phyloP scores from a whole-genome alignment of 2,888 invertebrate genomes.

The Autographa pulchrina region DNA sequence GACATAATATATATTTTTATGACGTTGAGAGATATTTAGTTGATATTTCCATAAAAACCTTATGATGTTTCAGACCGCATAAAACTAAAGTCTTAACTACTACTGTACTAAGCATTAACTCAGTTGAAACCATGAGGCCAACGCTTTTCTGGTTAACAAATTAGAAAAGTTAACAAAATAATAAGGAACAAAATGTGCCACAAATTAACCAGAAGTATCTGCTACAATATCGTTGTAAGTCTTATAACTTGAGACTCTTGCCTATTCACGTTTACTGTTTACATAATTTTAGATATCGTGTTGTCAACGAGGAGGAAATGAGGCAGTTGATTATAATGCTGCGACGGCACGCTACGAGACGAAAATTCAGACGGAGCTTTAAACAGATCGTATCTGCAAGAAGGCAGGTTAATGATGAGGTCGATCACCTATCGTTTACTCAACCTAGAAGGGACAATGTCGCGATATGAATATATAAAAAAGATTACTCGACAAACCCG shows the following conservation, averaged over 20 bases:
- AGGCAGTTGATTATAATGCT: constrained; percentile 58
- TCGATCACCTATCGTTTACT: constrained; percentile 57
- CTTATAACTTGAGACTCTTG: constrained; percentile 31
- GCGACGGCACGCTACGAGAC: constrained; percentile 43
- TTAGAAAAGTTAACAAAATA: constrained; percentile 24
- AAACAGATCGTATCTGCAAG: constrained; percentile 52
- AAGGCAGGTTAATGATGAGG: constrained; percentile 57
- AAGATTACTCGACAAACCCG: constrained; percentile 40
- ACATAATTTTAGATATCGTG: constrained; percentile 49
- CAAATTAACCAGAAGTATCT: constrained; percentile 25
- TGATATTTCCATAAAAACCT: constrained; percentile 29
- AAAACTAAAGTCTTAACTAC: neutral
- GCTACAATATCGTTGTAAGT: constrained; percentile 19
- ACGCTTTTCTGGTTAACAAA: neutral
- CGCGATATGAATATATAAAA: constrained; percentile 49
- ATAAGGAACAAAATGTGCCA: constrained; percentile 22
- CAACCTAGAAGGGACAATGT: constrained; percentile 53
- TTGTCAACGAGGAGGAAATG: constrained; percentile 57
- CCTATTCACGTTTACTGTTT: constrained; percentile 43
- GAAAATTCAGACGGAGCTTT: constrained; percentile 49
- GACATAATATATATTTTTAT: no score
- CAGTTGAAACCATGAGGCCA: neutral
- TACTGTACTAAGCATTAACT: neutral
- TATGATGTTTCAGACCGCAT: neutral
- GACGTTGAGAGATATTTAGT: no score